Evolutionary conservation across 2,888 invertebrate genomes (phyloP).

Genomic region (Drosophila ezoana): DNA sequence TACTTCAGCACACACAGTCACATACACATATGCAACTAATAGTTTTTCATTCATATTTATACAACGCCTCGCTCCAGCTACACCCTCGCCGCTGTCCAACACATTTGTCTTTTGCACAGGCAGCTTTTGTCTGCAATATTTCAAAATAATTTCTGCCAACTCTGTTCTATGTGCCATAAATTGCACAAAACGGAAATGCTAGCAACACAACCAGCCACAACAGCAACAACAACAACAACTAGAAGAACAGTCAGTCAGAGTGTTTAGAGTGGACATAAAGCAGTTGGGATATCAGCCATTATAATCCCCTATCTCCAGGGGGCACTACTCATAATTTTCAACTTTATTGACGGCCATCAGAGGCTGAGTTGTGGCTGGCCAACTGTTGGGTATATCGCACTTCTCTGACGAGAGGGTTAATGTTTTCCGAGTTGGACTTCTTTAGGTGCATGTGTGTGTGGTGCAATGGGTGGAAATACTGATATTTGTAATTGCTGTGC

Average conservation of each 20-base stretch:
- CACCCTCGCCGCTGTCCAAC: constrained; percentile 4
- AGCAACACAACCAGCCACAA: constrained; percentile 21
- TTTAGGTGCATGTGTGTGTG: neutral
- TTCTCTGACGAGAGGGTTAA: constrained; percentile 35
- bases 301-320: constrained; percentile 55
- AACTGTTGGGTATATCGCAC: constrained; percentile 29
- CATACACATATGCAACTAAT: constrained; percentile 50
- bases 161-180: constrained; percentile 43
- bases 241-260: constrained; percentile 30
- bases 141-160: constrained; percentile 69
- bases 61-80: constrained; percentile 10
- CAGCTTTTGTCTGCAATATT: constrained; percentile 68
- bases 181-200: constrained; percentile 55
- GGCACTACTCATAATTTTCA: constrained; percentile 51
- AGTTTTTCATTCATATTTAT: constrained; percentile 66
- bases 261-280: constrained; percentile 53
- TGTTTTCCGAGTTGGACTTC: constrained; percentile 10
- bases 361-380: constrained; percentile 49
- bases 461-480: neutral
- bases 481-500: constrained; percentile 6
- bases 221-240: constrained; percentile 15
- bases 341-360: constrained; percentile 63
- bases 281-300: constrained; percentile 48
- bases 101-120: constrained; percentile 58
- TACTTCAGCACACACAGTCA: constrained; percentile 5